Evolutionary conservation across 2,888 invertebrate species (phyloP).

Genomic region (Thymelicus lineola): DNA sequence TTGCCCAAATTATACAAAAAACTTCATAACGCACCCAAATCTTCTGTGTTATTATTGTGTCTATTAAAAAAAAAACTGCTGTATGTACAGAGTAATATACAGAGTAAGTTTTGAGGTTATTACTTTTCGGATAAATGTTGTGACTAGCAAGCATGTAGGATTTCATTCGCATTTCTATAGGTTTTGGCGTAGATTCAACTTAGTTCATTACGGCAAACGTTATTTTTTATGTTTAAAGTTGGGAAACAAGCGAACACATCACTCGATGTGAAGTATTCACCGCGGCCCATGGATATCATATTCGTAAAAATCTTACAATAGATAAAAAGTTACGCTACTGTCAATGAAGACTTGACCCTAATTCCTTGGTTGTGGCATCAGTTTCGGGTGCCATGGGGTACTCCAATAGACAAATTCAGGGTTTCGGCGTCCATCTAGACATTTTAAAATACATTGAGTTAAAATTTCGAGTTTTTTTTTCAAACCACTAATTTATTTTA

Average conservation of each 20-base stretch:
- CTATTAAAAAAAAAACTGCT: background rate
- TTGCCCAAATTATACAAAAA: no score
- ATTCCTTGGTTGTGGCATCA: background rate
- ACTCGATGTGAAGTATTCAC: background rate
- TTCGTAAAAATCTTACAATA: no score
- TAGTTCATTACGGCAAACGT: background rate
- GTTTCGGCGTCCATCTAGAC: background rate
- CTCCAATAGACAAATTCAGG: background rate
- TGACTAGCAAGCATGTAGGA: background rate
- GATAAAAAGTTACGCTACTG: no score
- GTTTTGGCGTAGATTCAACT: slow-evolving; percentile 4
- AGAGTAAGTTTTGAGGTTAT: background rate
- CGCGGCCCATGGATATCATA: background rate
- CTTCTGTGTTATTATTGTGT: background rate
- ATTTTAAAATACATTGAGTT: no score
- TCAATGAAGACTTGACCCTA: background rate
- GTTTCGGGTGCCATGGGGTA: background rate
- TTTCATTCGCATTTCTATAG: slow-evolving; percentile 1
- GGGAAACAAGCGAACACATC: background rate
- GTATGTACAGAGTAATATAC: no score
- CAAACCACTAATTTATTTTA: background rate
- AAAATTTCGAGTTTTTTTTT: no score
- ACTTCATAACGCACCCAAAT: background rate
- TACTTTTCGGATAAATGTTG: background rate
- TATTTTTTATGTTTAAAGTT: background rate